phyloP scores from a whole-genome alignment of 2,888 invertebrate genomes.

The Lasioglossum lativentre region DNA sequence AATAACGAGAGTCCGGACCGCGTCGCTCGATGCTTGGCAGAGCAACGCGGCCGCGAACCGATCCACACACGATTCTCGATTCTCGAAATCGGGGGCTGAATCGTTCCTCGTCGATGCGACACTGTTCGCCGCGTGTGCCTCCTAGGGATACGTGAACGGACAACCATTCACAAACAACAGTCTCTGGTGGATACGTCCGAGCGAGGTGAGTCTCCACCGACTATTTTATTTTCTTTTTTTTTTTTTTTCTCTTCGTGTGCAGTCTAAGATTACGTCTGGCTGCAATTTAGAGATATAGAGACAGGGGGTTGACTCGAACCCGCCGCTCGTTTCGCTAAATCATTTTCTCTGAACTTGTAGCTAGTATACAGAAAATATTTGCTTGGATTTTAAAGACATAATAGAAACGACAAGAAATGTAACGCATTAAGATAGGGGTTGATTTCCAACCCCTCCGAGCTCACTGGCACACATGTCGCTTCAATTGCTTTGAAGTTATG shows the following conservation, averaged over 20 bases:
- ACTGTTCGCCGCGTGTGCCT: conserved; percentile 53
- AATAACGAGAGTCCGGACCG: conserved; percentile 41
- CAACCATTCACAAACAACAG: neutral
- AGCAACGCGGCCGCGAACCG: conserved; percentile 20
- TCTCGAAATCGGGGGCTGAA: conserved; percentile 32
- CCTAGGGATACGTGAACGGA: conserved; percentile 53
- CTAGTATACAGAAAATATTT: neutral
- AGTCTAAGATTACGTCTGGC: no score
- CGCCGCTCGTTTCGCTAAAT: no score
- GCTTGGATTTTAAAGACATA: neutral
- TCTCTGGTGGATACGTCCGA: conserved; percentile 15
- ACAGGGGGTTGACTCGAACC: neutral
- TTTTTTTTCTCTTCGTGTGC: neutral
- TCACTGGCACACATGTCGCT: no score
- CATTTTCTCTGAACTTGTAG: neutral
- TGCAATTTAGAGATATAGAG: neutral
- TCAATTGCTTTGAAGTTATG: neutral
- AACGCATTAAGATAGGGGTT: neutral
- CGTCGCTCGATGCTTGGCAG: conserved; percentile 41
- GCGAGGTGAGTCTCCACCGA: conserved; percentile 25
- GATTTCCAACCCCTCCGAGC: no score
- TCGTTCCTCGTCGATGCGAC: conserved; percentile 55
- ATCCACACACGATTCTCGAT: conserved; percentile 43
- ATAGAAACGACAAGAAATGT: neutral
- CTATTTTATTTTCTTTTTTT: neutral